A percentile compares a stretch with the other conserved stretches of the same genome.
phyloP scores from a whole-genome alignment of 2,888 invertebrate genomes.

The Eupithecia abbreviata region DNA sequence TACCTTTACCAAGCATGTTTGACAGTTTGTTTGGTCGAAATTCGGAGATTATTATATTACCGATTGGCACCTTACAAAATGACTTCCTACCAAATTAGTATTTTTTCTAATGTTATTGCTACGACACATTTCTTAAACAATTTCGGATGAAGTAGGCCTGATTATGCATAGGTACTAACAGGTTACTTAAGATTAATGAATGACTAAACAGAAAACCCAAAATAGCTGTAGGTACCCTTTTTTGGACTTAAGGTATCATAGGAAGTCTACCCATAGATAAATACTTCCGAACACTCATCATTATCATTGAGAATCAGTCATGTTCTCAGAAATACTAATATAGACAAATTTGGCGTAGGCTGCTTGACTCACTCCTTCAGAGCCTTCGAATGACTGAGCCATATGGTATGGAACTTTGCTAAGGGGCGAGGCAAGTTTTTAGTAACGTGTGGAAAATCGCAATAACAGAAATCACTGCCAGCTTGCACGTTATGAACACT shows the following conservation, averaged over 20 bases:
- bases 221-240: neutral
- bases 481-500: neutral
- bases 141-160: too few relatives aligned
- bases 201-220: neutral
- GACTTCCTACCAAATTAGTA: too few relatives aligned
- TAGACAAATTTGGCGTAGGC: slow-evolving; percentile 32
- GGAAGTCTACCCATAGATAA: neutral
- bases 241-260: neutral
- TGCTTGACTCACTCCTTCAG: slow-evolving; percentile 30
- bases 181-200: neutral
- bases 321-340: slow-evolving; percentile 37
- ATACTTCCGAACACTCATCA: slow-evolving; percentile 5
- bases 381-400: slow-evolving; percentile 27
- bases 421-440: neutral
- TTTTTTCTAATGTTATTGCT: too few relatives aligned
- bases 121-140: too few relatives aligned
- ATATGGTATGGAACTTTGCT: slow-evolving; percentile 19
- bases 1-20: too few relatives aligned
- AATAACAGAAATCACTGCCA: neutral
- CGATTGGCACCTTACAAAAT: too few relatives aligned
- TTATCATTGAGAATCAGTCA: slow-evolving; percentile 21
- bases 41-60: too few relatives aligned
- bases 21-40: too few relatives aligned
- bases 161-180: too few relatives aligned
- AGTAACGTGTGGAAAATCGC: slow-evolving; percentile 10